Conservation (phyloP, 2,113 vertebrate genomes). For the Protobothrops flavoviridis region DNA sequence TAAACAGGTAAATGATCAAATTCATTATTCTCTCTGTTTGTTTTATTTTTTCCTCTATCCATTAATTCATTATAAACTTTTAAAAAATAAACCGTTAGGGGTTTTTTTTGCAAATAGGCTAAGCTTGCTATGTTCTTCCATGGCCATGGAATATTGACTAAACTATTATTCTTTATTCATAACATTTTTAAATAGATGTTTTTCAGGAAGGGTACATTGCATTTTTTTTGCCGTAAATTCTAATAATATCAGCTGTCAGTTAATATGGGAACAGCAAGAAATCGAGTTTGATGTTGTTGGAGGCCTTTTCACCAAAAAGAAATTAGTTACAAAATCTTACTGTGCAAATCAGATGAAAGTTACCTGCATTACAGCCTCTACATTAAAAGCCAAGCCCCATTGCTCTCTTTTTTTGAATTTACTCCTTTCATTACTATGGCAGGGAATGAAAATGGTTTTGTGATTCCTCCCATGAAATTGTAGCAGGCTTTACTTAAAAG, state of each 20-base stretch:
- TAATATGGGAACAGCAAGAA: slow-evolving; percentile 52
- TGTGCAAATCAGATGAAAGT: slow-evolving; percentile 2
- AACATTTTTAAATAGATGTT: slow-evolving; percentile 21
- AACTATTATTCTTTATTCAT: slow-evolving; percentile 31
- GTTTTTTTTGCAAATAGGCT: background rate
- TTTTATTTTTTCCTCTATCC: background rate
- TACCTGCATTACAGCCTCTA: slow-evolving; percentile 17
- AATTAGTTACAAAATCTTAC: slow-evolving; percentile 42
- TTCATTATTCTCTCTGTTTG: background rate
- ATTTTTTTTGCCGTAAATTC: slow-evolving; percentile 42
- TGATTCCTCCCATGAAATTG: slow-evolving; percentile 14
- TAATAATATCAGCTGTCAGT: slow-evolving; percentile 54
- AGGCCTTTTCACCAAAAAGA: slow-evolving; percentile 36
- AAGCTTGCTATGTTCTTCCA: slow-evolving; percentile 15
- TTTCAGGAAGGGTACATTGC: slow-evolving; percentile 23
- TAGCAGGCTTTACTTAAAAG: slow-evolving; percentile 8
- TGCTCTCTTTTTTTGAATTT: slow-evolving; percentile 14
- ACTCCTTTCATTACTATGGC: slow-evolving; percentile 25
- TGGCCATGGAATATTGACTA: background rate
- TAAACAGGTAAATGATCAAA: background rate
- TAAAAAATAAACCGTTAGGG: background rate
- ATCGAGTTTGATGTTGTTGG: slow-evolving; percentile 45
- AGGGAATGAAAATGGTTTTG: slow-evolving; percentile 15
- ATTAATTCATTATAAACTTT: background rate
- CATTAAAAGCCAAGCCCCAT: slow-evolving; percentile 11